Evolutionary conservation across 2,113 vertebrate genomes (phyloP), one percentile per base, ranked within the genome.

Genomic region (Triplophysa dalaica): DNA sequence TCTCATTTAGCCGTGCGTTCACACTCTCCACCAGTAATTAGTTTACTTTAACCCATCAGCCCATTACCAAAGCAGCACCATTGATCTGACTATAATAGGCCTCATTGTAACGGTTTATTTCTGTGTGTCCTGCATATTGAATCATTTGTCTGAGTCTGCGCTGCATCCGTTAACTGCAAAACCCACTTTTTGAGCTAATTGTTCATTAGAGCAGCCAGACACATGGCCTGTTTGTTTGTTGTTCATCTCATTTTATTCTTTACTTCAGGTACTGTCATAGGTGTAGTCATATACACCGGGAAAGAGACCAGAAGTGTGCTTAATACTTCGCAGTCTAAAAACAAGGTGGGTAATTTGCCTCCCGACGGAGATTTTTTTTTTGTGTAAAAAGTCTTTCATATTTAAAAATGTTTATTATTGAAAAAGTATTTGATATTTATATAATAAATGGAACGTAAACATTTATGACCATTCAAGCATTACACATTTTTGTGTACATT

Each of bases 271-370:
- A 98, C 97, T 33, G 96, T 99, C 87, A 97, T 99, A 85, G 98
- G 98, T 85, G 96, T 98, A 89, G 97, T 99, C 89, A 95, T 99
- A 92, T 99, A 99, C 88, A 98, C 97, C 7, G 98, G 98, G 84
- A 98, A 98, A 86, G 97, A 99, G 90, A 99, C 96, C 83, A 94
- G 97, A 78, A 99, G 96, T 38, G 96, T 99, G 50, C 93, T 98
- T 91, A 99, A 98, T 91, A 99, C 97, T 0, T 99, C 97, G 75
- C 94, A 92, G 86, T 95, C 97, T 80, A 97, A 98, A 89, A 98
- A 98, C 87, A 99, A 99, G 95, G 97, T 98, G 90, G 87, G 63
- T 64, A 61, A 8, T 17, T 0, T 63, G 14, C 12, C 6, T 69
- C 21, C 43, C 22, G 17, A 26, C 9, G 13, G 43, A 38, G 7